Evolutionary conservation across 2,113 vertebrate genomes (phyloP).

Genomic region (Benitochromis conjunctus): DNA sequence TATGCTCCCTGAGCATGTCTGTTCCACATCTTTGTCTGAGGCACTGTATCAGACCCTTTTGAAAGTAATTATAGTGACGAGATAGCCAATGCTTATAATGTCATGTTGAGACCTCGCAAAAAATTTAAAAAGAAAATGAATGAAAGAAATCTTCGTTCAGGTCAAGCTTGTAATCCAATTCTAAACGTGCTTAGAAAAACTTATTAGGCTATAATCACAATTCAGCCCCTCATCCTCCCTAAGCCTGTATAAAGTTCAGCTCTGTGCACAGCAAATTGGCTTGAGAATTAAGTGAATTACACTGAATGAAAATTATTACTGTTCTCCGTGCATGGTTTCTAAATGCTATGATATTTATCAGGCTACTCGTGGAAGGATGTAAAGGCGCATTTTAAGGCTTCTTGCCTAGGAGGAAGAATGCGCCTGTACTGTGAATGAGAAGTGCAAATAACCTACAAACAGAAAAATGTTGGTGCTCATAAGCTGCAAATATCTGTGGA

Average conservation of each 20-base stretch:
- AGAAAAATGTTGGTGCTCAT: conserved; percentile 10
- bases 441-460: not conserved
- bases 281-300: conserved; percentile 45
- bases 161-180: conserved; percentile 52
- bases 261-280: conserved; percentile 16
- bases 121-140: not conserved
- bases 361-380: not conserved
- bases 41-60: not conserved
- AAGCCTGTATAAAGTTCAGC: conserved; percentile 33
- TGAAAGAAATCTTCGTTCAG: not conserved
- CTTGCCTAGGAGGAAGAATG: not conserved
- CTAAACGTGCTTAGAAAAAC: conserved; percentile 32
- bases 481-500: not conserved
- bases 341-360: conserved; percentile 38
- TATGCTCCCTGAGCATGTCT: conserved; percentile 15
- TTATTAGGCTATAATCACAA: conserved; percentile 40
- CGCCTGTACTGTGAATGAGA: conserved; percentile 14
- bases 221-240: conserved; percentile 11
- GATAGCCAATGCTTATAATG: not conserved
- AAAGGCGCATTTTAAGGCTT: conserved; percentile 22
- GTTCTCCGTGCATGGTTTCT: conserved; percentile 16
- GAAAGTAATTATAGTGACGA: conserved; percentile 29
- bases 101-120: conserved; percentile 25
- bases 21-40: conserved; percentile 15
- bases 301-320: conserved; percentile 30